Base-by-base conservation (phyloP, 2,113 vertebrate genomes). In the Plecotus auritus region DNA sequence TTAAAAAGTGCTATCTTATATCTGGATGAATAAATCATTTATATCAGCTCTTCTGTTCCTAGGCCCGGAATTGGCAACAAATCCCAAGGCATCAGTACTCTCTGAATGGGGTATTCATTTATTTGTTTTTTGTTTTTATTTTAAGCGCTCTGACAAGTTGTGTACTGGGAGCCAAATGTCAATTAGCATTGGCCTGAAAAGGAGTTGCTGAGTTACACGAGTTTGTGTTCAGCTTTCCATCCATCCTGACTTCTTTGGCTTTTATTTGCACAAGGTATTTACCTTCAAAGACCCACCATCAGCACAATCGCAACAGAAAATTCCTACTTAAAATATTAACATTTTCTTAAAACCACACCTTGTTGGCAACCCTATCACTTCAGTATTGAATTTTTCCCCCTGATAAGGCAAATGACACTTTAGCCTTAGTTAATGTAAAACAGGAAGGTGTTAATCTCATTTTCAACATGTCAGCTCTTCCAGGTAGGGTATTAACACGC, bases 1-100 rank as follows among this genome's bases (percentile, higher is more conserved):
- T 96, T 97, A 97, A 95, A 96, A 97, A 96, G 94, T 91, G 91
- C 80, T 97, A 93, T 97, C 96, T 96, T 95, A 81, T 95, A 96
- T 96, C 93, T 80, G 92, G 96, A 90, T 80, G 74, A 96, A 97
- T 96, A 97, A 97, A 96, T 97, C 88, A 95, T 95, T 97, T 96
- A 94, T 94, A 97, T 95, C 94, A 97, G 94, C 84, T 84, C 80
- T 90, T 95, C 93, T 95, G 51, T 85, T 95, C 93, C 91, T 47
- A 85, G 56, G 70, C 84, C 83, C 90, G 80, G 74, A 95, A 94
- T 87, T 96, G 94, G 96, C 93, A 93, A 93, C 96, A 96, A 89
- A 86, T 90, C 94, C 54, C 51, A 81, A 90, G 49, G 51, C 81
- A 96, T 94, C 80, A 40, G 72, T 72, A 64, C 45, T 85, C 77